Evolutionary conservation across 2,797 vertebrate genomes (phyloP), one percentile per base, ranked within the genome.

Genomic region (Gadopsis bispinosus): DNA sequence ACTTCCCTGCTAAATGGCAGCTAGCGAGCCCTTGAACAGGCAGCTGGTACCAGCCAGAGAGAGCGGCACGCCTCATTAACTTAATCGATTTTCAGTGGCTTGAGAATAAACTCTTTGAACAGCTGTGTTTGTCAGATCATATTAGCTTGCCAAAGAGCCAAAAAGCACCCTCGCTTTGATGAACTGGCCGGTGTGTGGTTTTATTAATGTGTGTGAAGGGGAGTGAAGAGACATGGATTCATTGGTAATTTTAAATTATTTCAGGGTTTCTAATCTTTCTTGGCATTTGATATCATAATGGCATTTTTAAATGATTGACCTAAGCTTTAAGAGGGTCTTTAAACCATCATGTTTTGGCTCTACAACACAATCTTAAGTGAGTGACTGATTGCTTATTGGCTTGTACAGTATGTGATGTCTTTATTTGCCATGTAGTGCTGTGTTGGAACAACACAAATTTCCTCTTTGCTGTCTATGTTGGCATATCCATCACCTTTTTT

Each of bases 51-150:
- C 86, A 90, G 92, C 89, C 87, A 87, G 89, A 90, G 83, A 89
- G 87, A 70, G 75, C 75, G 75, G 83, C 92, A 90, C 77, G 94
- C 89, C 91, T 95, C 94, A 93, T 94, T 95, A 94, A 93, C 93
- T 93, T 90, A 91, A 95, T 94, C 89, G 91, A 95, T 95, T 93
- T 90, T 87, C 90, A 89, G 86, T 86, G 90, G 93, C 89, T 91
- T 87, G 91, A 94, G 92, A 93, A 93, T 91, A 91, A 93, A 94
- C 84, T 92, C 93, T 91, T 91, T 93, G 88, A 95, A 94, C 94
- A 94, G 94, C 95, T 94, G 92, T 93, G 89, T 94, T 95, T 94
- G 92, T 94, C 92, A 90, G 85, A 89, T 93, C 91, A 85, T 88
- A 90, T 94, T 91, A 94, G 91, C 84, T 73, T 67, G 79, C 88